A percentile compares a stretch with the other conserved stretches of the same genome.
phyloP scores from a whole-genome alignment of 2,888 invertebrate genomes.

The Sympetrum striolatum region DNA sequence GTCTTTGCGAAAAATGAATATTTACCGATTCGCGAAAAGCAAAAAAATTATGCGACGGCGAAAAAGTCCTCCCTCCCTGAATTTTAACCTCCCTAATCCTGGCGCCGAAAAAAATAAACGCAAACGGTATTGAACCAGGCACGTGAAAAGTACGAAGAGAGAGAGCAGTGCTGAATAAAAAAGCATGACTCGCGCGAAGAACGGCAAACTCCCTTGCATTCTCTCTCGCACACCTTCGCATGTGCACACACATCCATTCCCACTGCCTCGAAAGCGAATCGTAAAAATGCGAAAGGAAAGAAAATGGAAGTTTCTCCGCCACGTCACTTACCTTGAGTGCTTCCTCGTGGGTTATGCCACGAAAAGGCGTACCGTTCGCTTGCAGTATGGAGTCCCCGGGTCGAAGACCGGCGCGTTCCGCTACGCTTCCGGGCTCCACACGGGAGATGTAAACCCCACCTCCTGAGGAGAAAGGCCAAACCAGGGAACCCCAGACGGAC shows the following conservation, averaged over 20 bases:
- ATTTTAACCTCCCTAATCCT: not conserved
- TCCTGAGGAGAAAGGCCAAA: slow-evolving; percentile 65
- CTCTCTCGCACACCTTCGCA: not conserved
- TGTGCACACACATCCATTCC: not conserved
- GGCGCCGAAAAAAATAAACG: not conserved
- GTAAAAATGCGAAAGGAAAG: not conserved
- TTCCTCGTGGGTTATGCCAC: slow-evolving; percentile 90
- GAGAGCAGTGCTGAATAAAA: not conserved
- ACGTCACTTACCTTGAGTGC: slow-evolving; percentile 78
- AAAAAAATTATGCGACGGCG: not conserved
- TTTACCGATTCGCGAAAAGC: not conserved
- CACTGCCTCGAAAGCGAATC: not conserved
- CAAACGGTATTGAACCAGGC: not conserved
- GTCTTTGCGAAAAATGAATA: not conserved
- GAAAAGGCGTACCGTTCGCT: slow-evolving; percentile 93
- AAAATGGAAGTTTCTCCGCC: not conserved
- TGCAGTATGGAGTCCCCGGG: slow-evolving; percentile 95
- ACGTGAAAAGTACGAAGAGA: not conserved
- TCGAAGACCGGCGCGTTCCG: slow-evolving; percentile 84
- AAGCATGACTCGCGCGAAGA: not conserved
- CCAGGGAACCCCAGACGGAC: slow-evolving; percentile 80
- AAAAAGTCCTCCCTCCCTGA: not conserved
- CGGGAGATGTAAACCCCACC: slow-evolving; percentile 91
- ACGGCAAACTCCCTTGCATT: not conserved
- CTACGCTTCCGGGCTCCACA: slow-evolving; percentile 88